These are phyloP conservation scores for Gryllus bimaculatus DNA, from an alignment of 1,140 invertebrate genomes.

Conservation along the genomic window DNA sequence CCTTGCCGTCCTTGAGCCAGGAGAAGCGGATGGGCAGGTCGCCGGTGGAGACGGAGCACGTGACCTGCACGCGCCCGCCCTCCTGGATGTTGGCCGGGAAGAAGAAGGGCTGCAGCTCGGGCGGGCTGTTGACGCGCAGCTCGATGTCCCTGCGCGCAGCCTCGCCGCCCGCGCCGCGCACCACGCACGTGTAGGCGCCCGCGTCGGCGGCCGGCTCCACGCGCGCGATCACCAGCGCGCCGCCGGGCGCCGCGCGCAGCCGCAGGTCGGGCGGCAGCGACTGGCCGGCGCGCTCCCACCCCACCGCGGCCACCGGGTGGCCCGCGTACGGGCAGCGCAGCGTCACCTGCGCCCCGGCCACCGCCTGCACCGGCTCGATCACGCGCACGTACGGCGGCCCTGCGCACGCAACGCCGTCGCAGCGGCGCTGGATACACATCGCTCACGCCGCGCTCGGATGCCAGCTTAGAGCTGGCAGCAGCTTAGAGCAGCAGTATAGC, in stretches of 20 bases:
- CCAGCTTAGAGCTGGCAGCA: too few relatives aligned
- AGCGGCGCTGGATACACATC: too few relatives aligned
- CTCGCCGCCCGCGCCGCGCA: background rate
- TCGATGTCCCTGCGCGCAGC: conserved; percentile 10
- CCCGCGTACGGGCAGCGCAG: conserved; percentile 45
- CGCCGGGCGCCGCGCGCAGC: conserved; percentile 41
- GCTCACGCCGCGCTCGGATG: too few relatives aligned
- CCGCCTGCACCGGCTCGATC: conserved; percentile 43
- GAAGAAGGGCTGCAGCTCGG: conserved; percentile 67
- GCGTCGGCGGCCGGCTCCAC: conserved; percentile 53
- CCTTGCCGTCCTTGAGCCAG: conserved; percentile 75
- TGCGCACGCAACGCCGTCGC: too few relatives aligned
- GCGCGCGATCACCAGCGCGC: conserved; percentile 62
- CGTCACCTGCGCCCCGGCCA: conserved; percentile 37
- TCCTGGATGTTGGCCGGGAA: conserved; percentile 78
- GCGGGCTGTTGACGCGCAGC: conserved; percentile 38
- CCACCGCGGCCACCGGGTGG: conserved; percentile 39
- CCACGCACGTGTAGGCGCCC: background rate
- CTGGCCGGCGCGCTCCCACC: conserved; percentile 39
- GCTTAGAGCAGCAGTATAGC: too few relatives aligned
- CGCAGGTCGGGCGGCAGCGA: background rate
- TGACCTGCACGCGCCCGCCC: conserved; percentile 76
- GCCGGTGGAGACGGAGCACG: conserved; percentile 80
- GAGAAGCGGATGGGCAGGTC: conserved; percentile 80
- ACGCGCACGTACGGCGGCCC: conserved; percentile 41